Conservation (phyloP, 2,888 invertebrate species). For the Tachina fera region DNA sequence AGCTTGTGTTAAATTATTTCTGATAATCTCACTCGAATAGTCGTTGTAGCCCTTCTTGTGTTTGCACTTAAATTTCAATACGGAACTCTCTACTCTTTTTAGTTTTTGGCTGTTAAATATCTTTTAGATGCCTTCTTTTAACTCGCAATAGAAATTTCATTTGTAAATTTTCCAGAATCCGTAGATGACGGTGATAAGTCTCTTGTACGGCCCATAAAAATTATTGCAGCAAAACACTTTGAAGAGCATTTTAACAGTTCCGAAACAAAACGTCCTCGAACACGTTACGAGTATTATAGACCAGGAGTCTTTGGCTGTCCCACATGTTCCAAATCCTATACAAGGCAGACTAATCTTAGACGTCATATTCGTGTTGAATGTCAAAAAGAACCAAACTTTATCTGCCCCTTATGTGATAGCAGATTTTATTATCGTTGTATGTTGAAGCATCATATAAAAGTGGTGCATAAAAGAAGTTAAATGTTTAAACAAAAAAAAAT, state of each 20-base stretch:
- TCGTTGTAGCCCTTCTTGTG: too few species aligned
- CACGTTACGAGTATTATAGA: too few species aligned
- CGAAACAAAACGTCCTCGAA: too few species aligned
- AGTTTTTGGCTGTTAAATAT: constrained; percentile 43
- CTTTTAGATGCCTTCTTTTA: neutral
- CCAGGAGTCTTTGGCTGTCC: neutral
- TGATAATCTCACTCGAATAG: too few species aligned
- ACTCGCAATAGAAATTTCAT: neutral
- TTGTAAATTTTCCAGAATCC: constrained; percentile 30
- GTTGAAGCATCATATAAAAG: constrained; percentile 71
- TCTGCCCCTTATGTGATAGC: constrained; percentile 81
- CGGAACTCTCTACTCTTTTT: constrained; percentile 66
- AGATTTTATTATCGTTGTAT: constrained; percentile 77
- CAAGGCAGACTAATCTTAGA: constrained; percentile 80
- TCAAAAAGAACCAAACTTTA: constrained; percentile 83
- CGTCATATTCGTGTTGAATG: constrained; percentile 84
- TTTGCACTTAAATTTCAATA: too few species aligned
- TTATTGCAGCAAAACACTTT: neutral
- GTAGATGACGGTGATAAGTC: neutral
- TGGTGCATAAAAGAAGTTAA: constrained; percentile 48
- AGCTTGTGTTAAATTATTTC: too few species aligned
- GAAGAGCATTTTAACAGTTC: neutral
- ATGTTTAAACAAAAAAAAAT: too few species aligned
- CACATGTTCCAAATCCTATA: constrained; percentile 75
- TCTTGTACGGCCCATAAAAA: constrained; percentile 17